Evolutionary conservation across 1,140 invertebrate genomes (phyloP), one percentile per base, ranked within the genome.

Genomic region (Rhagoletis pomonella): DNA sequence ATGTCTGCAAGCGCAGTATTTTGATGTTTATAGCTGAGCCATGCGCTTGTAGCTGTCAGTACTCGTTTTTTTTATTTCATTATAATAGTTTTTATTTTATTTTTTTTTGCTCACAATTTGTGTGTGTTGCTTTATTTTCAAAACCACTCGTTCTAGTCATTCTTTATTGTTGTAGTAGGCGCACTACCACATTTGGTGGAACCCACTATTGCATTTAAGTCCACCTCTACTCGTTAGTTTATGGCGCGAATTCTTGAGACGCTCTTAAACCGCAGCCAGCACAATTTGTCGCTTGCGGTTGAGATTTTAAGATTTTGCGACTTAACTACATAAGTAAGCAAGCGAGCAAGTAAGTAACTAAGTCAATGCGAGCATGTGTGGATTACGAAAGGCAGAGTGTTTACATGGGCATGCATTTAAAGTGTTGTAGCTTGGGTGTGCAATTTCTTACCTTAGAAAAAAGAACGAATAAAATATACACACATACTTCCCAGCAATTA

Each of bases 241-340:
- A 6, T 81, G 47, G 73, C 47, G 73, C 47, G 50, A 81, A 81
- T 81, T 81, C 73, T 81, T 81, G 9, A 19, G 69, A n/a, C 10
- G 69, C 64, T 17, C 69, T 47, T 47, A 50, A 73, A 12, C 44
- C 44, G 69, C 69, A 50, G 44, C 69, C 69, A 81, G 29, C 29
- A 55, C 44, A 81, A 81, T 81, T 81, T 17, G 55, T 81, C 73
- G 29, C n/a, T 55, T 62, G 60, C 73, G 44, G 69, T 7, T 14
- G 39, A 10, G 73, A 6, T 12, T 81, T 81, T 29, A 29, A 29
- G 29, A 29, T 29, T 29, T 50, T 19, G 44, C n/a, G 47, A 19
- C 73, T 55, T 55, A 9, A 29, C 29, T 29, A 29, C 29, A 29
- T 29, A 29, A 29, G 29, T 29, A 29, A 29, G 29, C 29, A 29